Conservation (phyloP, 1,140 invertebrate species). For the Grapholita molesta region DNA sequence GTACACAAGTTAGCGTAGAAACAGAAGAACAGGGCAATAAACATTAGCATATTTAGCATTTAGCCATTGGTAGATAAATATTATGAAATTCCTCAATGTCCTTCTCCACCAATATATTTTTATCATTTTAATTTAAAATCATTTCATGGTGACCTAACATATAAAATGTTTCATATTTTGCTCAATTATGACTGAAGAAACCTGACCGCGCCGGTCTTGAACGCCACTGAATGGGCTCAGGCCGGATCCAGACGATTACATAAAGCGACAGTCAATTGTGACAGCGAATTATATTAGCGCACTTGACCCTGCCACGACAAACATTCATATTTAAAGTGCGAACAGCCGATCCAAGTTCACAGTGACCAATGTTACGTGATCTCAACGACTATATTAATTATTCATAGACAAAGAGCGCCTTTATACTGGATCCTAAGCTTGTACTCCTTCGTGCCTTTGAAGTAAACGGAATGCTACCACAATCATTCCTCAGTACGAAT, state of each 20-base stretch:
- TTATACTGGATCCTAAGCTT: neutral
- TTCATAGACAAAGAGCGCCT: neutral
- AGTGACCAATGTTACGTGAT: neutral
- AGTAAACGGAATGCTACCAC: neutral
- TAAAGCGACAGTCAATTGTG: slow-evolving; percentile 36
- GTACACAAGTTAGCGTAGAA: too few relatives aligned
- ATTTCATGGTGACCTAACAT: neutral
- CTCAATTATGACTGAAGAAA: neutral
- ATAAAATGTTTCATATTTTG: neutral
- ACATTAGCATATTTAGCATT: too few relatives aligned
- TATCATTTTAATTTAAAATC: neutral
- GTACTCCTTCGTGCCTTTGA: neutral
- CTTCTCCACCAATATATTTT: too few relatives aligned
- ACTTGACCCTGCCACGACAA: slow-evolving; percentile 52
- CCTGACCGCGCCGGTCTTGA: neutral
- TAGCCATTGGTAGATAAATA: too few relatives aligned
- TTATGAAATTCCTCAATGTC: too few relatives aligned
- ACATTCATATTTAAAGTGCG: neutral
- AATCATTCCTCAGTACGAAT: slow-evolving; percentile 4
- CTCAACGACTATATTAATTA: neutral
- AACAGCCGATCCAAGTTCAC: neutral
- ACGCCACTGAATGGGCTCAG: neutral
- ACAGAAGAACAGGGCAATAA: too few relatives aligned
- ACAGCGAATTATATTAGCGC: slow-evolving; percentile 44
- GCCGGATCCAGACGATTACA: slow-evolving; percentile 17